Percentiles rank a stretch among this genome's conserved stretches.
Conservation (phyloP, 1,140 invertebrate species). For the Panonychus citri region DNA sequence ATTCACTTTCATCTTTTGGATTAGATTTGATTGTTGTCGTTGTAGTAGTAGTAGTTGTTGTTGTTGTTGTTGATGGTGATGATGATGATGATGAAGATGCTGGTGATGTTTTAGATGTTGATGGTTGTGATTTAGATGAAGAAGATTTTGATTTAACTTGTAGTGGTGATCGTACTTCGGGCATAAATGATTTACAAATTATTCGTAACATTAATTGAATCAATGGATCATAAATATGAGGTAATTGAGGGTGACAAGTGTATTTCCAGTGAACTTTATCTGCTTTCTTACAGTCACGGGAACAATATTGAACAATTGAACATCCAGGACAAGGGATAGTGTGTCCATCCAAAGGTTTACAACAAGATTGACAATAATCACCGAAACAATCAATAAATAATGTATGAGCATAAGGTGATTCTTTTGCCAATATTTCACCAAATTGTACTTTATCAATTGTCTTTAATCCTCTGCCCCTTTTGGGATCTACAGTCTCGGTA, state of each 20-base stretch:
- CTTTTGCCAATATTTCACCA: background rate
- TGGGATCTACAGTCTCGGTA: background rate
- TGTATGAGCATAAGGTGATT: background rate
- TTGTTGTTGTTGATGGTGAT: too few relatives aligned
- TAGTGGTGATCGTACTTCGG: too few relatives aligned
- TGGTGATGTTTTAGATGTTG: too few relatives aligned
- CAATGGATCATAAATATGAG: background rate
- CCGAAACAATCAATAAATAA: background rate
- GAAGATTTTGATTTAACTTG: background rate
- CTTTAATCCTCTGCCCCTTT: background rate
- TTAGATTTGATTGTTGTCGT: too few relatives aligned
- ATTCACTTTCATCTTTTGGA: background rate
- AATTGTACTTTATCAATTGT: background rate
- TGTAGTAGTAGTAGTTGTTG: too few relatives aligned
- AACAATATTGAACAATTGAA: background rate
- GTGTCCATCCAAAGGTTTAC: background rate
- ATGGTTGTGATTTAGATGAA: background rate
- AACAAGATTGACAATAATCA: background rate
- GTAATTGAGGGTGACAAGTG: background rate
- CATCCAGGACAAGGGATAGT: background rate
- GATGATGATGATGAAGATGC: too few relatives aligned
- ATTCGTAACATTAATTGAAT: background rate
- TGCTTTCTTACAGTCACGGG: background rate
- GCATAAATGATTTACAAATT: background rate
- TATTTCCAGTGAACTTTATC: background rate